Conservation (phyloP, 1,140 invertebrate genomes). For the Hypothenemus hampei region DNA sequence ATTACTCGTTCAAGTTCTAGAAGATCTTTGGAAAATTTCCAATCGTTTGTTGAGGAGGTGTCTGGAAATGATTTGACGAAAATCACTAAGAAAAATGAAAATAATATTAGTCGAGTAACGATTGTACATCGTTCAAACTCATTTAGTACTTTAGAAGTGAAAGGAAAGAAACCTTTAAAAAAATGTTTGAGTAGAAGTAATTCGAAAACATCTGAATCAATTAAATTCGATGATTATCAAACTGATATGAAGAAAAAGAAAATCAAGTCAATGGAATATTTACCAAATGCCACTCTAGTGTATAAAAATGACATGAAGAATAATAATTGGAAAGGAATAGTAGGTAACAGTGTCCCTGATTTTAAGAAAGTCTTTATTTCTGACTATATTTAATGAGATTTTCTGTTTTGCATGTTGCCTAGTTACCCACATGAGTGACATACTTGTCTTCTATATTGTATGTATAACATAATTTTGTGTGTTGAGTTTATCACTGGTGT, state of each 20-base stretch:
- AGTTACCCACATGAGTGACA: no score
- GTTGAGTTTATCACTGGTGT: no score
- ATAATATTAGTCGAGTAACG: background rate
- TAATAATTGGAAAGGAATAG: conserved; percentile 40
- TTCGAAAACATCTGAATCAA: conserved; percentile 28
- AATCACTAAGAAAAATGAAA: background rate
- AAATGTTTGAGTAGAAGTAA: conserved; percentile 26
- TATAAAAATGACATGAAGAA: conserved; percentile 31
- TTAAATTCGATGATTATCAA: conserved; percentile 20
- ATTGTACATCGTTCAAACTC: conserved; percentile 39
- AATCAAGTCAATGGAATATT: conserved; percentile 35
- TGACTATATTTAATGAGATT: conserved; percentile 48
- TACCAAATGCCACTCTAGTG: conserved; percentile 27
- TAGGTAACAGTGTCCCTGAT: conserved; percentile 51
- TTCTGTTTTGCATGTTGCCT: background rate
- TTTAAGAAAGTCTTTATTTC: conserved; percentile 54
- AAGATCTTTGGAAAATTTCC: conserved; percentile 41
- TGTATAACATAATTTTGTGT: no score
- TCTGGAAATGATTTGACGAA: background rate
- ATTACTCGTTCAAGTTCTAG: conserved; percentile 42
- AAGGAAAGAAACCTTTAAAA: conserved; percentile 24
- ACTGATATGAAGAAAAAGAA: conserved; percentile 24
- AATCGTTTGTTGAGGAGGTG: conserved; percentile 37
- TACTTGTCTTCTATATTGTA: no score
- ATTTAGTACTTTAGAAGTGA: conserved; percentile 34